phyloP scores from a whole-genome alignment of 2,888 invertebrate species.

The Mellilla xanthometata region DNA sequence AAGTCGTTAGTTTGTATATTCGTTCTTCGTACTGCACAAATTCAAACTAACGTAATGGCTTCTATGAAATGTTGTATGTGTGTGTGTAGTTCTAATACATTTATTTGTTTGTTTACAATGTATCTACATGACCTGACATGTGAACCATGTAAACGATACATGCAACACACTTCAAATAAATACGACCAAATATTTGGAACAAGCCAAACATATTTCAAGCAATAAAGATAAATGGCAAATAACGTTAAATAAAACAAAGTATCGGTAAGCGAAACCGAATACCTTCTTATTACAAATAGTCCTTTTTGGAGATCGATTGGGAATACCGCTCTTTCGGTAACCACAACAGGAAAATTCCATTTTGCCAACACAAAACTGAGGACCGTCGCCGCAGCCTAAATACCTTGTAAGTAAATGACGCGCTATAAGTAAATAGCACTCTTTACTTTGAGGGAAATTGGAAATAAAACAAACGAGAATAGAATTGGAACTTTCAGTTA shows the following conservation, averaged over 20 bases:
- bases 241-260: constrained; percentile 36
- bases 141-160: no score
- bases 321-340: constrained; percentile 60
- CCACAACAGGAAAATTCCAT: constrained; percentile 79
- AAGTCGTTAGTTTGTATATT: no score
- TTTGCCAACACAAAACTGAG: constrained; percentile 71
- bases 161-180: neutral
- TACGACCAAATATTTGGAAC: neutral
- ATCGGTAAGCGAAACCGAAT: constrained; percentile 53
- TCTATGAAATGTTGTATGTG: no score
- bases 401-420: constrained; percentile 80
- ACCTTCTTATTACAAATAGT: constrained; percentile 53
- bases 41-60: no score
- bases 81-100: no score
- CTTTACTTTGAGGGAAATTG: constrained; percentile 64
- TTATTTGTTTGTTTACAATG: no score
- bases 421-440: constrained; percentile 77
- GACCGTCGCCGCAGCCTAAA: constrained; percentile 73
- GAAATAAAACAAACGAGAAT: constrained; percentile 67
- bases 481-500: constrained; percentile 63
- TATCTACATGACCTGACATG: no score
- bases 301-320: constrained; percentile 68
- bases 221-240: constrained; percentile 15
- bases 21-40: no score
- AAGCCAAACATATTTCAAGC: constrained; percentile 10